Evolutionary conservation across 2,888 invertebrate species (phyloP).

Genomic region (Cynaeus angustus): DNA sequence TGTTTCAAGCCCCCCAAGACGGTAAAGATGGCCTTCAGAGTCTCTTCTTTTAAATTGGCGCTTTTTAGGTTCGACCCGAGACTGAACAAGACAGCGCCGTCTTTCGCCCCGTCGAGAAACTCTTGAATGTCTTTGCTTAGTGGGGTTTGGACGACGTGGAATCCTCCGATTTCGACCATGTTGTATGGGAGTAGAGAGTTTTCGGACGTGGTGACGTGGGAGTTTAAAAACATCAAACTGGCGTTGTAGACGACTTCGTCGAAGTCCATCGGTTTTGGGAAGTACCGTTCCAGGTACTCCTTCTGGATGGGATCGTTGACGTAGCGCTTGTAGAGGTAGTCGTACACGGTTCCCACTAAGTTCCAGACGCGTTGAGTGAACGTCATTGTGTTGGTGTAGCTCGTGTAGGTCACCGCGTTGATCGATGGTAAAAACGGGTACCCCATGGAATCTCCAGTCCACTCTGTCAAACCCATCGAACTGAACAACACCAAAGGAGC

Average conservation of each 20-base stretch:
- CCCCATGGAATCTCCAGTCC: constrained; percentile 72
- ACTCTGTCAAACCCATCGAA: constrained; percentile 71
- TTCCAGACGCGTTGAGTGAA: constrained; percentile 75
- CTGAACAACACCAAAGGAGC: constrained; percentile 68
- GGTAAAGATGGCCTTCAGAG: constrained; percentile 62
- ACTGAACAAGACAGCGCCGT: constrained; percentile 69
- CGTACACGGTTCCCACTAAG: constrained; percentile 67
- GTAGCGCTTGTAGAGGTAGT: constrained; percentile 56
- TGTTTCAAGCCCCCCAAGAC: constrained; percentile 68
- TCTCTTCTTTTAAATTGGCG: constrained; percentile 61
- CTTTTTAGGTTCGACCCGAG: constrained; percentile 70
- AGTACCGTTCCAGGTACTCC: constrained; percentile 59
- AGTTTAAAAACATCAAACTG: constrained; percentile 63
- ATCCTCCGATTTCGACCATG: constrained; percentile 75
- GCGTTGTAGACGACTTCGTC: constrained; percentile 59
- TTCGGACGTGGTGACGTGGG: constrained; percentile 73
- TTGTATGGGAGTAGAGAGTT: constrained; percentile 73
- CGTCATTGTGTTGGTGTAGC: constrained; percentile 70
- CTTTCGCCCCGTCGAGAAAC: constrained; percentile 65
- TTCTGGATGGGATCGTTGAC: constrained; percentile 57
- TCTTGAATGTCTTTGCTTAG: constrained; percentile 63
- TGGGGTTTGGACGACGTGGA: constrained; percentile 66
- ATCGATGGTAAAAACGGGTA: constrained; percentile 72
- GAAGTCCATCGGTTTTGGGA: constrained; percentile 62
- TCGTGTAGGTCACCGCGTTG: constrained; percentile 71